These are phyloP conservation scores for Propithecus perrieri DNA, from an alignment of 2,797 vertebrate genomes.

Conservation along the genomic window DNA sequence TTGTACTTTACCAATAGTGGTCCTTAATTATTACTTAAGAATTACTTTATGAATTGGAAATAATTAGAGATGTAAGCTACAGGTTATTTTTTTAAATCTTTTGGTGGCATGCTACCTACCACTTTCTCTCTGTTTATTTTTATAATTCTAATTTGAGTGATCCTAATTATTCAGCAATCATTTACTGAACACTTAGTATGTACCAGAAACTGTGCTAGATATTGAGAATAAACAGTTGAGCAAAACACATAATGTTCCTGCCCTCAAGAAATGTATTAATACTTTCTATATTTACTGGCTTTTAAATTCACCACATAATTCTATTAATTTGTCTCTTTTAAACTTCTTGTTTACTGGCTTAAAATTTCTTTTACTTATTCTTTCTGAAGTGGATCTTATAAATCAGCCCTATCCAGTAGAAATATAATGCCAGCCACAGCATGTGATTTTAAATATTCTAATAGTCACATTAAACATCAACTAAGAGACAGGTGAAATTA, in stretches of 20 bases:
- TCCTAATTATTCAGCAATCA: neutral
- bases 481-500: neutral
- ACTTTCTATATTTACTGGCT: neutral
- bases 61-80: neutral
- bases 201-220: neutral
- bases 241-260: neutral
- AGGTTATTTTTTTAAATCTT: neutral
- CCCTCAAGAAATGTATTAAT: neutral
- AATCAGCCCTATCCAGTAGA: neutral
- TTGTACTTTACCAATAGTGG: neutral
- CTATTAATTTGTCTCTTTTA: neutral
- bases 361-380: neutral
- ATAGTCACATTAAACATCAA: neutral
- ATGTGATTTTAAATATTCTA: conserved; percentile 6
- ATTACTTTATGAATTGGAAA: neutral
- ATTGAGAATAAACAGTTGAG: neutral
- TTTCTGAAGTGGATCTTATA: neutral
- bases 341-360: neutral
- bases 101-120: neutral
- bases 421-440: neutral
- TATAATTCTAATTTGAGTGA: neutral
- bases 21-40: neutral
- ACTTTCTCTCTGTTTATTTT: conserved; percentile 13
- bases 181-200: neutral
- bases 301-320: neutral